phyloP scores from a whole-genome alignment of 2,888 invertebrate genomes.

The Acronicta leporina region DNA sequence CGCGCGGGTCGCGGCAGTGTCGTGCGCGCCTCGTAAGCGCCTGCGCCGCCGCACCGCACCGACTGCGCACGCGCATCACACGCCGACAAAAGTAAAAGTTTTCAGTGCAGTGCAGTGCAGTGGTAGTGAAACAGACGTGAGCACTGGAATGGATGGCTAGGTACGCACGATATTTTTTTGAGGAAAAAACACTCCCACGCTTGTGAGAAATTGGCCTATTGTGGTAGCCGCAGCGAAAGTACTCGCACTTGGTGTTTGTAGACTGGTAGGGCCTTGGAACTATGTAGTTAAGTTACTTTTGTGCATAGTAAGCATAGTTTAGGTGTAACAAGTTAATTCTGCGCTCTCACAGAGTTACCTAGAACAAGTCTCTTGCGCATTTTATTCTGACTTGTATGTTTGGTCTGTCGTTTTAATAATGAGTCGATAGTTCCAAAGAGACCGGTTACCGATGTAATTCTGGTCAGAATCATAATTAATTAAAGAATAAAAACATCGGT shows the following conservation, averaged over 20 bases:
- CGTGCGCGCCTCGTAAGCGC: constrained; percentile 61
- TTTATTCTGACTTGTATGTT: background rate
- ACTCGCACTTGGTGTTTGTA: constrained; percentile 45
- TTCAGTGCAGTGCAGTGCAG: constrained; percentile 73
- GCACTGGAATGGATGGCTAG: constrained; percentile 81
- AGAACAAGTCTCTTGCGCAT: constrained; percentile 17
- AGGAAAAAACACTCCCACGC: constrained; percentile 57
- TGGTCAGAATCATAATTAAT: constrained; percentile 3
- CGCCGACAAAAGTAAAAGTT: constrained; percentile 73
- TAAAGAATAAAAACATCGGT: background rate
- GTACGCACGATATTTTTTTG: constrained; percentile 61
- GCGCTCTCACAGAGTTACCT: constrained; percentile 15
- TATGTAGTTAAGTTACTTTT: constrained; percentile 41
- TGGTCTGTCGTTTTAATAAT: constrained; percentile 1
- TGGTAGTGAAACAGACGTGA: constrained; percentile 67
- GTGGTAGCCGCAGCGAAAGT: constrained; percentile 56
- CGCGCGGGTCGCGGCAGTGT: constrained; percentile 75
- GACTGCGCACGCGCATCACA: constrained; percentile 45
- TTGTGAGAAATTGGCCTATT: constrained; percentile 57
- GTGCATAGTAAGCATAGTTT: constrained; percentile 26
- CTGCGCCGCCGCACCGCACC: constrained; percentile 53
- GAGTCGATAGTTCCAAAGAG: background rate
- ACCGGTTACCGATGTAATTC: constrained; percentile 36
- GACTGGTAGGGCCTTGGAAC: constrained; percentile 55
- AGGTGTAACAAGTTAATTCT: constrained; percentile 38